Evolutionary conservation across 2,888 invertebrate species (phyloP).

Genomic region (Drosophila quinaria): DNA sequence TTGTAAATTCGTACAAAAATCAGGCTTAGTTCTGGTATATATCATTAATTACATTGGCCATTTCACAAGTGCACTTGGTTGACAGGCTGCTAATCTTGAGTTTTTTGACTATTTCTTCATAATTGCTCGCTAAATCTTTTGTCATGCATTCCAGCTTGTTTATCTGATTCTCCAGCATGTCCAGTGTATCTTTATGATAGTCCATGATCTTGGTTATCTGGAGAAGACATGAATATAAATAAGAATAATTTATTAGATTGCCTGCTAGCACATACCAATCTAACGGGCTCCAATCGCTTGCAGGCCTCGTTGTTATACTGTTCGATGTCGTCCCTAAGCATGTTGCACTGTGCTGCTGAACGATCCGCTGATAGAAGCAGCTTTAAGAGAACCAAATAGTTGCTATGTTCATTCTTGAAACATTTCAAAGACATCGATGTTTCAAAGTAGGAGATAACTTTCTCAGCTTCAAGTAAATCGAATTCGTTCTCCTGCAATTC

Average conservation of each 20-base stretch:
- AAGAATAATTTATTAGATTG: not conserved
- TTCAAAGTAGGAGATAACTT: slow-evolving; percentile 22
- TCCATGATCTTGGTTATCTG: slow-evolving; percentile 51
- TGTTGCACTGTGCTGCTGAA: slow-evolving; percentile 38
- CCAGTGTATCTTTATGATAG: slow-evolving; percentile 37
- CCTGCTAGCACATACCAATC: slow-evolving; percentile 38
- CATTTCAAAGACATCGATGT: not conserved
- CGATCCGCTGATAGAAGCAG: slow-evolving; percentile 47
- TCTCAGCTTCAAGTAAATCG: slow-evolving; percentile 35
- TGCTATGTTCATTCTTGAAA: not conserved
- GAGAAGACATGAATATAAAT: not conserved
- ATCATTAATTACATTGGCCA: slow-evolving; percentile 2
- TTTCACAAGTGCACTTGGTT: slow-evolving; percentile 16
- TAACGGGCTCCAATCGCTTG: not conserved
- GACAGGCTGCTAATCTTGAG: slow-evolving; percentile 3
- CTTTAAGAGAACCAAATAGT: slow-evolving; percentile 38
- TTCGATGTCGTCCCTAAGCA: slow-evolving; percentile 39
- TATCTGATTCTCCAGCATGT: slow-evolving; percentile 40
- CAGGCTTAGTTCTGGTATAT: not conserved
- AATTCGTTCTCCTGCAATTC: slow-evolving; percentile 48
- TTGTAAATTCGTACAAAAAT: not conserved
- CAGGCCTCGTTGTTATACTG: slow-evolving; percentile 24
- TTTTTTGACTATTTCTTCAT: slow-evolving; percentile 4
- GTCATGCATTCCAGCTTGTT: slow-evolving; percentile 18
- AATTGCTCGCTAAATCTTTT: not conserved